Base-by-base conservation (phyloP, 2,113 vertebrate genomes). In the Corydoras sp. region DNA sequence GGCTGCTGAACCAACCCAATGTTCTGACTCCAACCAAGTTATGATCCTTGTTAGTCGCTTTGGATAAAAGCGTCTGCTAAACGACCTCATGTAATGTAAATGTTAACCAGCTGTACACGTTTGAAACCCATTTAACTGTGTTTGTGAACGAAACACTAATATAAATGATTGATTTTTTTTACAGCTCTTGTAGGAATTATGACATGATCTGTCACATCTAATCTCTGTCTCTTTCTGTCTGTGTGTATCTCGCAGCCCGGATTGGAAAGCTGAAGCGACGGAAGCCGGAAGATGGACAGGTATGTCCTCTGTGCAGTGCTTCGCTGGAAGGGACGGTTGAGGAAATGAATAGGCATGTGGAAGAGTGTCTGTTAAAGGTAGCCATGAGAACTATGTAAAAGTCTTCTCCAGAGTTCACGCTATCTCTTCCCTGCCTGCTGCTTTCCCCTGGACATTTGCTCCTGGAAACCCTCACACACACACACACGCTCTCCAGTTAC, bases 271-370 rank as follows among this genome's bases (percentile, higher is more conserved):
- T 98, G 95, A 99, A 99, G 92, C 92, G 97, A 86, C 92, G 96
- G 92, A 99, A 98, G 92, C 94, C 95, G 85, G 97, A 99, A 84
- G 97, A 99, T 87, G 96, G 95, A 84, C 97, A 99, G 97, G 97
- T 99, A 98, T 98, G 97, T 98, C 97, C 97, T 82, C 94, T 99
- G 91, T 99, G 97, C 96, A 94, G 89, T 87, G 87, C 91, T 80
- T 93, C 94, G 82, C 92, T 99, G 92, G 91, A 93, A 92, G 97
- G 97, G 92, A 96, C 94, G 87, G 95, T 96, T 93, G 95, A 98
- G 91, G 95, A 96, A 92, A 98, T 98, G 97, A 99, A 94, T 99
- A 98, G 95, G 93, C 97, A 99, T 97, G 97, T 99, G 96, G 96
- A 99, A 92, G 94, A 90, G 88, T 99, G 96, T 92, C 96, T 99